Evolutionary conservation across 23 tunicate genomes (phyloP), one percentile per base, ranked within the genome.

Genomic region (Halocynthia roretzi): DNA sequence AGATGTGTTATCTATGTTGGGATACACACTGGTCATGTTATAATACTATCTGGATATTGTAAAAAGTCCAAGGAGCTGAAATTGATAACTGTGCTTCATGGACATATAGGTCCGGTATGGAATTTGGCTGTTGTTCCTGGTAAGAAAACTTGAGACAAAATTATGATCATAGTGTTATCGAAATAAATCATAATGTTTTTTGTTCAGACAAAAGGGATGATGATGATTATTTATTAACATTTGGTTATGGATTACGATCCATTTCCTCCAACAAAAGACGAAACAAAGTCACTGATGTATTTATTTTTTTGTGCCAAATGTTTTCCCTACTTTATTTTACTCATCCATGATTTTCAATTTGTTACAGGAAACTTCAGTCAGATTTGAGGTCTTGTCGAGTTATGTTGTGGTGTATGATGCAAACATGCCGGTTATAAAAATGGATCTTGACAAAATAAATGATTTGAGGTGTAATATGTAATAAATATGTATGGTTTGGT

Each of bases 1-100:
- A 65, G 70, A 15, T 11, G 48, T 10, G 70, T 65, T 65, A 20
- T 65, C 10, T 65, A 65, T 65, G 70, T 65, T 2, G 70, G 70
- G 10, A 40, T 65, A 8, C 0, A 40, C 10, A 65, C 70, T 10
- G 70, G 70, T 0, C 70, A 65, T 65, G 31, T 65, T 65, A 10
- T 65, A 15, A 40, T 65, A 10, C 31, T 10, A 65, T 15, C 70
- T 65, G 48, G 9, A 15, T 10, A 48, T 11, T 48, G 31, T 11
- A 65, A 5, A 11, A 20, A 20, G 19, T 15, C 70, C 9, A 65
- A 65, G 10, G 22, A 40, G 9, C 70, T 65, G 70, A 0, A 65
- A 8, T 65, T 65, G n/a, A 65, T 65, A 0, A 10, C 70, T 10
- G 19, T 65, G 1, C 22, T 65, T 65, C 70, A 65, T 65, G 48